These are phyloP conservation scores for Agapornis roseicollis DNA, from an alignment of 2,113 vertebrate genomes.

Conservation along the genomic window DNA sequence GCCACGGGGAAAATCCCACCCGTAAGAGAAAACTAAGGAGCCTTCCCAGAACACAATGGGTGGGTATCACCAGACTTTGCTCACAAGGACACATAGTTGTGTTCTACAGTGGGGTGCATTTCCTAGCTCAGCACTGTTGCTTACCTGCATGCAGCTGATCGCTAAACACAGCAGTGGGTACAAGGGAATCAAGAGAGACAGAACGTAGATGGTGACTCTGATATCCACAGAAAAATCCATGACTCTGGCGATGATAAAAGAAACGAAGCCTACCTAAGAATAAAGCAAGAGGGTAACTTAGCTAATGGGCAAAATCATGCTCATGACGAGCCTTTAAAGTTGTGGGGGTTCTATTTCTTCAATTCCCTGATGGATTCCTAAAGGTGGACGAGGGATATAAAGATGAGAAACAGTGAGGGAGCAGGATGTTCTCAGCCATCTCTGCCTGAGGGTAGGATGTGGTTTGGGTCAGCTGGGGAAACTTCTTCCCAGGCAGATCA, in stretches of 20 bases:
- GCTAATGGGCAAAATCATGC: background rate
- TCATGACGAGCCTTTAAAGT: background rate
- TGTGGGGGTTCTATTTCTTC: background rate
- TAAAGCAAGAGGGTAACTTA: background rate
- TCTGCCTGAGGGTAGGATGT: background rate
- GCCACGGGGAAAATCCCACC: background rate
- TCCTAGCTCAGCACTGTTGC: background rate
- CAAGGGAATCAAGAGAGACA: constrained; percentile 75
- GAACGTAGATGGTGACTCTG: fast-evolving
- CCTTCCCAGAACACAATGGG: fast-evolving
- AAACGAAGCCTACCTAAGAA: background rate
- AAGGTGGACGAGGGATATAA: background rate
- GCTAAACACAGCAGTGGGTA: constrained; percentile 74
- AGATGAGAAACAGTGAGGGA: background rate
- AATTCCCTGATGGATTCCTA: background rate
- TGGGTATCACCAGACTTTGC: background rate
- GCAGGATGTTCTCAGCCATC: background rate
- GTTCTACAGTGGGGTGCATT: background rate
- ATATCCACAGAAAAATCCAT: fast-evolving
- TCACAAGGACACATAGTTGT: background rate
- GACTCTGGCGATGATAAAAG: fast-evolving
- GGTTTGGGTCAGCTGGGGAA: background rate
- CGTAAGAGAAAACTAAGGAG: background rate
- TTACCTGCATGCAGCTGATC: constrained; percentile 58
- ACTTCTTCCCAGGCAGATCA: background rate